phyloP scores from a whole-genome alignment of 1,140 invertebrate genomes.

The Coboldia fuscipes region DNA sequence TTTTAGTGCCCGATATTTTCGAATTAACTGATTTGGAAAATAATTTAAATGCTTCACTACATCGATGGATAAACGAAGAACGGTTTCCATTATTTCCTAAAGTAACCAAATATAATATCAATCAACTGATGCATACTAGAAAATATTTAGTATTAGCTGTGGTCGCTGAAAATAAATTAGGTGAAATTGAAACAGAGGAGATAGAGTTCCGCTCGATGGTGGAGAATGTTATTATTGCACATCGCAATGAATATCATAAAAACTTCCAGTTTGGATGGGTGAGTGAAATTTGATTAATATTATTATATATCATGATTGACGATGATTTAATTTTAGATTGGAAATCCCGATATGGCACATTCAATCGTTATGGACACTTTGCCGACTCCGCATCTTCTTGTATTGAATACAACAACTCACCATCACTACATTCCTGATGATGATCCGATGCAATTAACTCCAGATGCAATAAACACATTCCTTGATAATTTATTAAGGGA shows the following conservation, averaged over 20 bases:
- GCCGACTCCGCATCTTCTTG: conserved; percentile 64
- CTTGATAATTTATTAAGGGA: conserved; percentile 53
- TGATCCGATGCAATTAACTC: conserved; percentile 53
- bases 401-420: conserved; percentile 74
- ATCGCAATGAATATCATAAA: conserved; percentile 55
- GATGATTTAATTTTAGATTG: conserved; percentile 23
- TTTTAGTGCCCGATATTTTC: conserved; percentile 20
- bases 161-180: conserved; percentile 70
- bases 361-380: conserved; percentile 71
- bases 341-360: conserved; percentile 66
- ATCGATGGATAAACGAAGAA: conserved; percentile 76
- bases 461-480: conserved; percentile 55
- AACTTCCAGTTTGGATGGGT: conserved; percentile 83
- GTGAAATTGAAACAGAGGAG: conserved; percentile 59
- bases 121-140: conserved; percentile 60
- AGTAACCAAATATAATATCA: conserved; percentile 62
- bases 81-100: conserved; percentile 79
- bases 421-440: conserved; percentile 79
- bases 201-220: conserved; percentile 67
- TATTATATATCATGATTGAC: not conserved
- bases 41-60: conserved; percentile 40
- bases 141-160: conserved; percentile 73
- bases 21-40: conserved; percentile 26
- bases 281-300: conserved; percentile 2
- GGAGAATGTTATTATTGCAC: conserved; percentile 54